Evolutionary conservation across 2,113 vertebrate genomes (phyloP), one percentile per base, ranked within the genome.

Genomic region (Callocephalon fimbriatum): DNA sequence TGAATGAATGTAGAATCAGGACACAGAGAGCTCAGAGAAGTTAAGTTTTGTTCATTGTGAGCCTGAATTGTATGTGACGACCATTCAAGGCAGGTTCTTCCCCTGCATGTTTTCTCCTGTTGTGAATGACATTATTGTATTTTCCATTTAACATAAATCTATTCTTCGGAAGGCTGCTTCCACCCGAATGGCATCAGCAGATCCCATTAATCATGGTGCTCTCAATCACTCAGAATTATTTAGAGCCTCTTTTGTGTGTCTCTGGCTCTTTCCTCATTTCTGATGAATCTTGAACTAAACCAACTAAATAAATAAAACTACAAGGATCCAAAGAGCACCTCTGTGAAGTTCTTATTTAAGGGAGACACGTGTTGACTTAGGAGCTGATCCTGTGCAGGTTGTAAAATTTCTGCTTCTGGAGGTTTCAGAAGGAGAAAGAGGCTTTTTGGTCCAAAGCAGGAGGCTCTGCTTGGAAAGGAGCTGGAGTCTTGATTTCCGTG

Each of bases 151-250:
- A 96, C 96, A 95, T 96, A 97, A 97, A 97, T 97, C 95, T 74
- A 89, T 97, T 97, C 95, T 95, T 94, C 1, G 15, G 94, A 97
- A 95, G 88, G 95, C 95, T 94, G 95, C 91, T 96, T 95, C 80
- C 91, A 84, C 90, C 86, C n/a, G 0, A 80, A 94, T 91, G 91
- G 88, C 92, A 95, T 84, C 65, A 12, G 94, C 91, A 96, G 94
- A 91, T 95, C 83, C 93, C 95, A 97, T 97, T 96, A 97, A 97
- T 97, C 96, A 97, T 1, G 26, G 62, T 35, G 91, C 88, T 96
- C 93, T 96, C 97, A 95, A 97, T 97, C 96, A 97, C 89, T 95
- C 91, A 90, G 92, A 97, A 96, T 96, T 97, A 95, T 95, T 96
- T 96, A 97, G 83, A 94, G 88, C 77, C 68, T 90, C 95, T 94